Evolutionary conservation across 2,113 vertebrate species (phyloP), one percentile per base, ranked within the genome.

Genomic region (Sander lucioperca): DNA sequence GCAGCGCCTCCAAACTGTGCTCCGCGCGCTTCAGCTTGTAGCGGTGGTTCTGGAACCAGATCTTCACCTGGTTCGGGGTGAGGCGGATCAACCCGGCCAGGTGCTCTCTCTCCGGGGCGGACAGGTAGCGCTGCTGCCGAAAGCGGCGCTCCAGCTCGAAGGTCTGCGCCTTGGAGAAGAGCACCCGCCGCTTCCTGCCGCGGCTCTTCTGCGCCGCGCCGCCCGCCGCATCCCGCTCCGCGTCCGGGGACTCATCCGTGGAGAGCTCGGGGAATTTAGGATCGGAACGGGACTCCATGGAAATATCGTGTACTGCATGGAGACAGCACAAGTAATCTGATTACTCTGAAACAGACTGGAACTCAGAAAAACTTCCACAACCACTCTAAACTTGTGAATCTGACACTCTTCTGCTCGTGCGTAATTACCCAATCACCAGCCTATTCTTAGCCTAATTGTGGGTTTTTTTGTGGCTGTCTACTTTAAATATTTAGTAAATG

Each of bases 21-120:
- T 97, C 96, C 87, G 82, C 95, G 0, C 97, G 91, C 88, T 98
- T 98, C 96, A 98, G 97, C 93, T 99, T 99, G 95, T 99, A 99
- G 70, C 97, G 96, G 74, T 98, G 97, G 87, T 99, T 99, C 93
- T 99, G 97, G 93, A 99, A 98, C 97, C 97, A 99, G 94, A 99
- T 99, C 93, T 98, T 99, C 47, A 98, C 97, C 94, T 98, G 97
- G 3, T 97, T 99, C 15, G 97, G 97, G 1, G 97, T 98, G 51
- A 99, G 96, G 84, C 94, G 96, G 91, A 99, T 97, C 78, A 97
- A 91, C 64, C 96, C 95, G 85, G 98, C 97, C 88, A 99, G 95
- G 91, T 98, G 97, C 90, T 99, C 98, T 69, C 98, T 92, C 93
- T 98, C 97, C 0, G 97, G 97, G 0, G 97, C 97, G 16, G 97